These are phyloP conservation scores for Cephus rjabovi DNA, from an alignment of 2,888 invertebrate genomes.

Conservation along the genomic window DNA sequence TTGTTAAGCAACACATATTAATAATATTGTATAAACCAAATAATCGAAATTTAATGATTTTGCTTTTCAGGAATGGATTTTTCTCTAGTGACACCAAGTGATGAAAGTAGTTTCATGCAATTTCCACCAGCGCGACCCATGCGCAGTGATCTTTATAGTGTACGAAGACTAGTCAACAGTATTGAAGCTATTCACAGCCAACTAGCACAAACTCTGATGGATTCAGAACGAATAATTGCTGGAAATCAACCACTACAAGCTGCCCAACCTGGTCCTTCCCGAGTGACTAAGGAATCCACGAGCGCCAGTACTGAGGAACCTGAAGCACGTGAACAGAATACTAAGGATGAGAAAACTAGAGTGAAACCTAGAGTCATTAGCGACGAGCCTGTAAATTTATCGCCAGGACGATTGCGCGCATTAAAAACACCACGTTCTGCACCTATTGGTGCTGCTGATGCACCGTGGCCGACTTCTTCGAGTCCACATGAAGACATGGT, in stretches of 20 bases:
- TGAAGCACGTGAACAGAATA: not conserved
- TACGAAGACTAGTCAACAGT: constrained; percentile 50
- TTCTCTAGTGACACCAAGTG: constrained; percentile 42
- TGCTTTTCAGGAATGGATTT: constrained; percentile 46
- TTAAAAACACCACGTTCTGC: not conserved
- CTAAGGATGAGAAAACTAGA: constrained; percentile 15
- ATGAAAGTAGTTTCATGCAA: constrained; percentile 46
- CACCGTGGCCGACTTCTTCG: constrained; percentile 12
- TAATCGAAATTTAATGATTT: not conserved
- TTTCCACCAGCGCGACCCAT: constrained; percentile 36
- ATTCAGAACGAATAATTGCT: constrained; percentile 52
- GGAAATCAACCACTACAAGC: constrained; percentile 10
- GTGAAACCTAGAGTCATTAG: constrained; percentile 51
- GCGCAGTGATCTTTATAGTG: constrained; percentile 36
- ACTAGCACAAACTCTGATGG: constrained; percentile 49
- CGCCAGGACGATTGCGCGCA: constrained; percentile 36
- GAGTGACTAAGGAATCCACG: not conserved
- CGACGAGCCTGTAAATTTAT: constrained; percentile 49
- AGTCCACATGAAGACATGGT: constrained; percentile 48
- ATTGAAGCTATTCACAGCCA: constrained; percentile 55
- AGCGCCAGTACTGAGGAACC: not conserved
- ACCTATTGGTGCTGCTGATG: not conserved
- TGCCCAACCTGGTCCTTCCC: not conserved
- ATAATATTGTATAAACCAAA: constrained; percentile 3
- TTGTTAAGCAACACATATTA: not conserved